Base-by-base conservation (phyloP, 2,797 vertebrate species). In the Hirundo rustica region DNA sequence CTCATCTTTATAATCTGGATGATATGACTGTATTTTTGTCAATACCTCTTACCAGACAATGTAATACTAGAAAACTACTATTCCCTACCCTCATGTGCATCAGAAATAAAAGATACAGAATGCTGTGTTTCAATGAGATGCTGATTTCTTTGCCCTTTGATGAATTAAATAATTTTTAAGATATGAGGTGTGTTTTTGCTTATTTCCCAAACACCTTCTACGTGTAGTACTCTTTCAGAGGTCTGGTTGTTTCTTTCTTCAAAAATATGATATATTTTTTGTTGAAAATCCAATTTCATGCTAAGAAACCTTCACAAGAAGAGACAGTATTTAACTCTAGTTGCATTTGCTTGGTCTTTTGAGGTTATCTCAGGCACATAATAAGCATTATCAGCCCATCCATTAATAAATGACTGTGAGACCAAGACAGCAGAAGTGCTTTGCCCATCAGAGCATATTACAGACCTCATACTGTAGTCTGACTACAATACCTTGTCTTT, bases 351-450 rank as follows among this genome's bases (percentile, higher is more conserved):
- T 92, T 80, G 60, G 54, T 93, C 77, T 96, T 81, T 88, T 94
- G 85, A 95, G 94, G 74, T 93, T 65, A 88, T 85, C 53, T 96
- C 91, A 96, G 93, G 73, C 55, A 79, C 77, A 51, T 83, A 93
- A 95, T 93, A 90, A 95, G 44, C 66, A 86, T 92, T 91, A 94
- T 92, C 79, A 95, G 30, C 70, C 76, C 75, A 93, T 93, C 83
- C 93, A 92, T 96, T 97, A 97, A 96, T 95, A 96, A 97, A 94
- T 88, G 86, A 87, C 73, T 89, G 30, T 23, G 44, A 89, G 71
- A 90, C 71, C 66, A 93, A 95, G 85, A 86, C 44, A 87, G 48
- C 66, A 93, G 89, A 93, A 95, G 95, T 67, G 38, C 77, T 84
- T 88, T 95, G 61, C 80, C 61, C 68, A 71, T 92, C 80, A 93